A percentile compares a stretch with the other conserved stretches of the same genome.
phyloP scores from a whole-genome alignment of 1,140 invertebrate species.

The Panulirus ornatus region DNA sequence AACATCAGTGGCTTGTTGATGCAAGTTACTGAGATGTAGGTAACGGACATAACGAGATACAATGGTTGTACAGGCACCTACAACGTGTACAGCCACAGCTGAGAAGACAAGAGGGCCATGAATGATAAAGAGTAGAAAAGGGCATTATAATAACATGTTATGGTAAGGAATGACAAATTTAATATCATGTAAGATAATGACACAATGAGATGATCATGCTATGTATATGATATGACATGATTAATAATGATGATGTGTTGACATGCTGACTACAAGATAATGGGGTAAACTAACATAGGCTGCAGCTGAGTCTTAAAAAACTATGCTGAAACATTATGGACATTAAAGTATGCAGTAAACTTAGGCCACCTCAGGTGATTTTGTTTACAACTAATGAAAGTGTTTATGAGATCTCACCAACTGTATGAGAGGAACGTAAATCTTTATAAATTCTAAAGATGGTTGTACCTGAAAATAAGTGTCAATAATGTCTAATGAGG shows the following conservation, averaged over 20 bases:
- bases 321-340: constrained; percentile 2
- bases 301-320: not conserved
- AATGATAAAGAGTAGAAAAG: constrained; percentile 18
- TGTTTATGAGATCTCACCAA: not conserved
- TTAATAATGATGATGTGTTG: not conserved
- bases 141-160: not conserved
- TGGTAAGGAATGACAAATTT: constrained; percentile 13
- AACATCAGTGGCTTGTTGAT: not conserved
- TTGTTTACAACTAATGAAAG: too few species aligned
- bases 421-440: not conserved
- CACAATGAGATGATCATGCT: not conserved
- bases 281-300: constrained; percentile 14
- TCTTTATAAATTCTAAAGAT: not conserved
- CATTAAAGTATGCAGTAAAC: not conserved
- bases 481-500: not conserved
- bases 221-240: not conserved
- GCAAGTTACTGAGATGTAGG: not conserved
- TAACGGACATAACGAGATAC: not conserved
- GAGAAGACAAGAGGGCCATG: not conserved
- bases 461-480: not conserved
- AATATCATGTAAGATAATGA: not conserved
- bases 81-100: not conserved
- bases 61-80: not conserved
- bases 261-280: not conserved
- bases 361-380: not conserved